Evolutionary conservation across 2,113 vertebrate genomes (phyloP).

Genomic region (Smithornis capensis): DNA sequence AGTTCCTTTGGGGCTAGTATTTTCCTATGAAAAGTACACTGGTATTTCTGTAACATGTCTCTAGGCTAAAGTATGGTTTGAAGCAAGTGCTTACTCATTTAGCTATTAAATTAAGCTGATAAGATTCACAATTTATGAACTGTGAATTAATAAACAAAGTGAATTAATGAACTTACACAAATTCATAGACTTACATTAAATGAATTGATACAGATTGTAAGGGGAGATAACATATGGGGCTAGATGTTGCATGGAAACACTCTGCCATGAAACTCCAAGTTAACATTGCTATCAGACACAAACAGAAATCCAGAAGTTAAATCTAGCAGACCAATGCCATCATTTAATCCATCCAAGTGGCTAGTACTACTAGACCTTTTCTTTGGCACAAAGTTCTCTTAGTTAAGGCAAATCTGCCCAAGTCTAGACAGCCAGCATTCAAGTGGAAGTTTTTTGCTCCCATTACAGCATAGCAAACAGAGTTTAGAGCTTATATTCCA

Average conservation of each 20-base stretch:
- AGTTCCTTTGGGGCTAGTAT: not conserved
- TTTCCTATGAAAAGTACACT: not conserved
- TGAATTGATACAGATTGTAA: not conserved
- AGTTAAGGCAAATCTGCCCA: not conserved
- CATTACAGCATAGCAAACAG: not conserved
- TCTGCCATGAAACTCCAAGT: conserved; percentile 14
- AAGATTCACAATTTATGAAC: conserved; percentile 14
- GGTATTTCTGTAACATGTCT: not conserved
- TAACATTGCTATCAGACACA: not conserved
- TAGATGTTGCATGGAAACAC: not conserved
- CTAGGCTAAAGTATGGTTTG: not conserved
- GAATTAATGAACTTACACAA: not conserved
- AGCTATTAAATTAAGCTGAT: conserved; percentile 11
- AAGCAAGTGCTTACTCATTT: conserved; percentile 1
- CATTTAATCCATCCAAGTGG: not conserved
- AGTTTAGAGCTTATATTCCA: not conserved
- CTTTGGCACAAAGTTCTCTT: not conserved
- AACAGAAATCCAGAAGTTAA: not conserved
- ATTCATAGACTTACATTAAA: not conserved
- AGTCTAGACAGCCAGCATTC: not conserved
- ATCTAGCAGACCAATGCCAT: not conserved
- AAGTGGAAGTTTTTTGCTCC: not conserved
- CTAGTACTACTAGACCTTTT: not conserved
- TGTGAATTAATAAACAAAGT: conserved; percentile 3
- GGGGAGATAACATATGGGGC: not conserved